Evolutionary conservation across 2,113 vertebrate species (phyloP).

Genomic region (Ardeotis arabs): DNA sequence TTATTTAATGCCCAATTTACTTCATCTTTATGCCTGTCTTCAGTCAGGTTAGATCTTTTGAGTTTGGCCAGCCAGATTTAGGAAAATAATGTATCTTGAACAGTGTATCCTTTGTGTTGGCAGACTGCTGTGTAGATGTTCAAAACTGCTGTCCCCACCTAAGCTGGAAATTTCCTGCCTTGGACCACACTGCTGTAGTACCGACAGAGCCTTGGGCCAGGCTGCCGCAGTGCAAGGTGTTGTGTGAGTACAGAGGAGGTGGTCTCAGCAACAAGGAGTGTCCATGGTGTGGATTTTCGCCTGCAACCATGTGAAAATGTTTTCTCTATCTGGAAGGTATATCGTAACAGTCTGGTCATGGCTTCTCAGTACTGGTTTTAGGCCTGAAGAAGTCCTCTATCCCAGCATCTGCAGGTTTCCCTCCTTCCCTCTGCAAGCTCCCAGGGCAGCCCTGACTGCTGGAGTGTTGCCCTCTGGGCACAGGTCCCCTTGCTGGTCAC

Average conservation of each 20-base stretch:
- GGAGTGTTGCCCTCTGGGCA: accelerated
- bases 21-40: neutral
- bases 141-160: neutral
- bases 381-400: neutral
- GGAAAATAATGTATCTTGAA: neutral
- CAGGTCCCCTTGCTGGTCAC: neutral
- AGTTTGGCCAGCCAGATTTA: neutral
- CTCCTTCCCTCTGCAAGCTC: neutral
- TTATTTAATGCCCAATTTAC: neutral
- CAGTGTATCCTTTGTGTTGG: neutral
- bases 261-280: neutral
- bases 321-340: neutral
- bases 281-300: accelerated
- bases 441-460: neutral
- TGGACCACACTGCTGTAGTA: neutral
- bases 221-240: neutral
- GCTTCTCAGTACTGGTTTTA: neutral
- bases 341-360: accelerated
- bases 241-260: neutral
- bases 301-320: accelerated
- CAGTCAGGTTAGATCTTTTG: neutral
- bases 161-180: neutral
- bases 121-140: neutral
- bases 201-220: neutral
- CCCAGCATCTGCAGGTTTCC: neutral